Evolutionary conservation across 1,140 invertebrate species (phyloP), one percentile per base, ranked within the genome.

Genomic region (Lepeophtheirus salmonis): DNA sequence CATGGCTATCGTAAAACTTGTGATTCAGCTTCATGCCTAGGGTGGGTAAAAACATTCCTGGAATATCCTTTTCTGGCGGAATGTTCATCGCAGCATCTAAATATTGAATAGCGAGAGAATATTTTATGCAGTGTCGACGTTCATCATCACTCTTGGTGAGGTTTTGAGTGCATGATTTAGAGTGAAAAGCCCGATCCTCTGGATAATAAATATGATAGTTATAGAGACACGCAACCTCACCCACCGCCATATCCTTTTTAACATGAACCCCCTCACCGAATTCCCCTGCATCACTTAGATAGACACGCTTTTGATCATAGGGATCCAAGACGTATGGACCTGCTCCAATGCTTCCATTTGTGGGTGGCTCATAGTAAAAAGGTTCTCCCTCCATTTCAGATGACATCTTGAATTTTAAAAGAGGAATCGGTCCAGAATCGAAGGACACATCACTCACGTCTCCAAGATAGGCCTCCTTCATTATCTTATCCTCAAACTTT

Each of bases 1-100:
- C 17, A 30, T 57, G 21, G 14, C 26, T 57, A 3, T 57, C 2
- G 2, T 10, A 2, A 25, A 57, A 57, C 16, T 57, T 20, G 25
- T 57, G 55, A 30, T 57, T 57, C 30, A 41, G n/a, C n/a, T 41
- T 41, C 30, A 41, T 41, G n/a, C 30, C 30, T n/a, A 54, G 23
- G 21, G 52, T 3, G 1, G 52, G 55, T 23, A 24, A n/a, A 24
- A 41, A 41, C 26, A 57, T 17, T 16, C 4, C 23, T 12, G 22
- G 22, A 1, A 18, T 2, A 57, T 57, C 55, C 6, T 26, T 23
- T 18, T 57, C 55, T n/a, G 55, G 55, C n/a, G 55, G 55, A 41
- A 57, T 25, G 16, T 57, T 41, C 3, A 57, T 26, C 1, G 26
- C 20, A 17, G 25, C 55, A 16, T 57, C 17, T n/a, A 17, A 26